Conservation (phyloP, 2,888 invertebrate genomes). For the Helleia helle region DNA sequence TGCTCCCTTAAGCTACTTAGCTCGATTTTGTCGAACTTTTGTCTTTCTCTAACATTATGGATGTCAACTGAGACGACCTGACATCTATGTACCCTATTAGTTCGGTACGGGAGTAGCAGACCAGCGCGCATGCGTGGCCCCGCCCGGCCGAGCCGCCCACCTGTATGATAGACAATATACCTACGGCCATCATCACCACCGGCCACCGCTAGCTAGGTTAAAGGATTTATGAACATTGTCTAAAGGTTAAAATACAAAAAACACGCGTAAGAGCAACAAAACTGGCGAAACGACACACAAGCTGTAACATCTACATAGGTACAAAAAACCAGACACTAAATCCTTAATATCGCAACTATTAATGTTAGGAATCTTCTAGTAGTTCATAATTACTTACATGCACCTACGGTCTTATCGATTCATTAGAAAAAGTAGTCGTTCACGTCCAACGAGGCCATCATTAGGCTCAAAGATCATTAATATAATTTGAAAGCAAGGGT, state of each 20-base stretch:
- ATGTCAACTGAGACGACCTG: conserved; percentile 46
- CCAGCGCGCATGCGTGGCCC: conserved; percentile 60
- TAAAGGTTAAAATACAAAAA: conserved; percentile 20
- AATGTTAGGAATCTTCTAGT: conserved; percentile 31
- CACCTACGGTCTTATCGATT: conserved; percentile 21
- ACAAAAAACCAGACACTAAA: conserved; percentile 44
- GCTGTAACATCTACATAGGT: conserved; percentile 53
- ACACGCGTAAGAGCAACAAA: conserved; percentile 35
- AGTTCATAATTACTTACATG: conserved; percentile 29
- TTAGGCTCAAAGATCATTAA: conserved; percentile 10
- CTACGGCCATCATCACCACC: too few species aligned
- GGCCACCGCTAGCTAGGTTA: conserved; percentile 15
- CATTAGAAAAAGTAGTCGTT: conserved; percentile 14
- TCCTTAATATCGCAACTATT: conserved; percentile 28
- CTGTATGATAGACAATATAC: conserved; percentile 51
- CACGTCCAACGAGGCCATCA: conserved; percentile 15
- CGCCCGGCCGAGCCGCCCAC: conserved; percentile 65
- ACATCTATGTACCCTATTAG: conserved; percentile 26
- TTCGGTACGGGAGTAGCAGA: conserved; percentile 28
- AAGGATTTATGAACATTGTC: conserved; percentile 16
- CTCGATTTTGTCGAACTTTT: conserved; percentile 33
- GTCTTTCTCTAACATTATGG: conserved; percentile 49
- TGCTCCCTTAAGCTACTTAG: conserved; percentile 39
- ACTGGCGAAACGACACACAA: conserved; percentile 61
- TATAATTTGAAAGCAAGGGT: conserved; percentile 13